phyloP scores from a whole-genome alignment of 2,797 vertebrate species.

The Pipistrellus pygmaeus region DNA sequence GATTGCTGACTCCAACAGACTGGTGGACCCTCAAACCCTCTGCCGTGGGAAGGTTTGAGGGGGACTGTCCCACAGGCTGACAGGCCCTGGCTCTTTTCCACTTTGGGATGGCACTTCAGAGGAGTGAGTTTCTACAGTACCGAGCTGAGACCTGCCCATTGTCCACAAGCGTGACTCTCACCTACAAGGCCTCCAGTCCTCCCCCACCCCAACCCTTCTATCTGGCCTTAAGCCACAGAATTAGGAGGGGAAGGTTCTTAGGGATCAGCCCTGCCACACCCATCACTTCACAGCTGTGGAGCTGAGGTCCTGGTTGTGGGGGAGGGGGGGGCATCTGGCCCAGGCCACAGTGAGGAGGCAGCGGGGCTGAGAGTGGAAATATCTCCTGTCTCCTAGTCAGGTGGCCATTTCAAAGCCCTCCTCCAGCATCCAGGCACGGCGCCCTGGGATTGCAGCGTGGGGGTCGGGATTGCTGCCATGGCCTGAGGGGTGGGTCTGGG shows the following conservation, averaged over 20 bases:
- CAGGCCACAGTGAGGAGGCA: not conserved
- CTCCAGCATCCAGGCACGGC: not conserved
- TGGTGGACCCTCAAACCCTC: not conserved
- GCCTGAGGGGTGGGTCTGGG: not conserved
- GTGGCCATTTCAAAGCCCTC: not conserved
- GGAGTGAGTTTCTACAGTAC: not conserved
- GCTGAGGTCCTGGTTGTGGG: not conserved
- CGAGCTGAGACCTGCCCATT: not conserved
- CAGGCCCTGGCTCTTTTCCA: too few species aligned
- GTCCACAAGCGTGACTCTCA: not conserved
- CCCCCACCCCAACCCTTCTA: not conserved
- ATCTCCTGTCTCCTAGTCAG: not conserved
- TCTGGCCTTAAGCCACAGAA: not conserved
- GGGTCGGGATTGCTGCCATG: not conserved
- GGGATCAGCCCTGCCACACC: not conserved
- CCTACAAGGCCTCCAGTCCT: rapidly evolving
- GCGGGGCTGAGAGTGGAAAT: not conserved
- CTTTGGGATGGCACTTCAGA: not conserved
- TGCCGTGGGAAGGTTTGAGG: not conserved
- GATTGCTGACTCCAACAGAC: not conserved
- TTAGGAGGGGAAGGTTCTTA: not conserved
- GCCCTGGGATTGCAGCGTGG: constrained; percentile 46
- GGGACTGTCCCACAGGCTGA: not conserved
- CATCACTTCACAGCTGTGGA: not conserved
- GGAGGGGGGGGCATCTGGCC: not conserved